Evolutionary conservation across 92 coral and sea anemone species (phyloP), one percentile per base, ranked within the genome.

Genomic region (Epizoanthus stellaris): DNA sequence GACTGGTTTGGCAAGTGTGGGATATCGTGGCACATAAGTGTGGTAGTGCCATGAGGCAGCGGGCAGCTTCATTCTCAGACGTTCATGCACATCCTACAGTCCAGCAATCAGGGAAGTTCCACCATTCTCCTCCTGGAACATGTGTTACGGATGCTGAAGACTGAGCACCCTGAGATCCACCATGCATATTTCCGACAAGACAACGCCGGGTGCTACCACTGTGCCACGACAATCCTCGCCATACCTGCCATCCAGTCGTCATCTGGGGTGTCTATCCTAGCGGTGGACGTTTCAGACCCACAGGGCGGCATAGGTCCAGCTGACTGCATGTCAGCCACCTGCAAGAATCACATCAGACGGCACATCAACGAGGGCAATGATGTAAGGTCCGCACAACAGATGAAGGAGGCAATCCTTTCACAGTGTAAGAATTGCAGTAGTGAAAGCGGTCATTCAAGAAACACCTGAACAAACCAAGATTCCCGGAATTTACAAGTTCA

Each of bases 201-300:
- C 81, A 91, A 91, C 80, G 89, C 94, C 15, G 91, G 91, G 30
- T 84, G 87, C 87, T 87, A 91, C 61, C 94, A 91, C 79, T 54
- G 89, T 60, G 89, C 86, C 25, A 40, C 76, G 73, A 85, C 89
- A 17, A 80, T 89, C 30, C 81, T 73, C 65, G 75, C 88, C 40
- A 67, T 71, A 23, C 53, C 80, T 47, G 82, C 56, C 23, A 87
- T 90, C 40, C 60, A 84, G 47, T 21, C 76, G 59, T 66, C 70
- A 36, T 63, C 90, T 76, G 88, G 93, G 6, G 67, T 90, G 45
- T 34, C 62, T 19, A 68, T 86, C 45, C 42, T 80, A 21, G 72
- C 85, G 0, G 23, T 81, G 39, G 93, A 86, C 73, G 86, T 90
- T 76, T 86, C 85, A 2, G 93, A 90, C 53, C 93, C 93, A 34